Conservation (phyloP, 1,140 invertebrate species). For the Drosophila kikkawai region DNA sequence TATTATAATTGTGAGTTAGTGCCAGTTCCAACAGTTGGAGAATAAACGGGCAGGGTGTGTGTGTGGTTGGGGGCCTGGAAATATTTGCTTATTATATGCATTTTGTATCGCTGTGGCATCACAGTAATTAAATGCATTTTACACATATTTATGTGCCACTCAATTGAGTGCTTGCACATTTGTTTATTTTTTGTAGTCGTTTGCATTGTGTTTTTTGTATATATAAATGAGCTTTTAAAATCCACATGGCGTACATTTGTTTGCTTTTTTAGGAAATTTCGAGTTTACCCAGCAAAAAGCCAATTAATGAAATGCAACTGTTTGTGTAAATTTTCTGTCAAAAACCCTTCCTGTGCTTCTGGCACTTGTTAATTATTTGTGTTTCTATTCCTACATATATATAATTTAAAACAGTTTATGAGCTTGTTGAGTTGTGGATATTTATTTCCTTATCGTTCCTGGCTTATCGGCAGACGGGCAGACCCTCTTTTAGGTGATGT, state of each 20-base stretch:
- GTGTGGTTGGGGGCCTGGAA: slow-evolving; percentile 47
- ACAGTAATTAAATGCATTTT: slow-evolving; percentile 59
- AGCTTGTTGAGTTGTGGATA: background rate
- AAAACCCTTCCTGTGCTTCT: background rate
- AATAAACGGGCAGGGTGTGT: slow-evolving; percentile 18
- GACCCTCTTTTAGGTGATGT: slow-evolving; percentile 2
- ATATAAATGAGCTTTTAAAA: slow-evolving; percentile 25
- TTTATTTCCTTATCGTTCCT: slow-evolving; percentile 13
- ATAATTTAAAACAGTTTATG: slow-evolving; percentile 3
- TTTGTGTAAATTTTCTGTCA: background rate
- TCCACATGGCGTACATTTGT: slow-evolving; percentile 44
- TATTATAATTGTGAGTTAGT: slow-evolving; percentile 40
- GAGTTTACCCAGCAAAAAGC: slow-evolving; percentile 6
- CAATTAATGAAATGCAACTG: slow-evolving; percentile 26
- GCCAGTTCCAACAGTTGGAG: slow-evolving; percentile 16
- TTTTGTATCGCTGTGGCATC: slow-evolving; percentile 26
- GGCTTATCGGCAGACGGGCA: slow-evolving; percentile 11
- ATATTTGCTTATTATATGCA: slow-evolving; percentile 50
- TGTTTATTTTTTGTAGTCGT: slow-evolving; percentile 18
- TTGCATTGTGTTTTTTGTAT: slow-evolving; percentile 10
- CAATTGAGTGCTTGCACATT: slow-evolving; percentile 45
- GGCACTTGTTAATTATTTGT: slow-evolving; percentile 53
- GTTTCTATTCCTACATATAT: background rate
- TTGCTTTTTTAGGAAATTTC: slow-evolving; percentile 4
- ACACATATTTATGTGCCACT: slow-evolving; percentile 16